Evolutionary conservation across 2,797 vertebrate species (phyloP).

Genomic region (Notoglanidium macrostoma): DNA sequence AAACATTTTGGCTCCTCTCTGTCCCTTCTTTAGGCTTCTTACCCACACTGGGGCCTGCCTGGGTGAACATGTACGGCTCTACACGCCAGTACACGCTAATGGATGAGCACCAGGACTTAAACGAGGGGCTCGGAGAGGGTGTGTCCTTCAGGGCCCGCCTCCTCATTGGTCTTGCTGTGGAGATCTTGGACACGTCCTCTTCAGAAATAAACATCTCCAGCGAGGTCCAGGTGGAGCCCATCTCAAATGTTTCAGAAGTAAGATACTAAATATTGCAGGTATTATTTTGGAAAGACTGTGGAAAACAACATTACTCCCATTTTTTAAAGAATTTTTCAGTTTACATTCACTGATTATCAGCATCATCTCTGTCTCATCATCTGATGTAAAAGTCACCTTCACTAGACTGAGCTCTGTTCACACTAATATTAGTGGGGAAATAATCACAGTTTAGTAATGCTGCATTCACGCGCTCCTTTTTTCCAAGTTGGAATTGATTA

Average conservation of each 20-base stretch:
- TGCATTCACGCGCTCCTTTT: neutral
- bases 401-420: neutral
- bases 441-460: neutral
- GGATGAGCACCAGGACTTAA: constrained; percentile 96
- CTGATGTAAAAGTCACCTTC: neutral
- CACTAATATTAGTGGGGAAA: neutral
- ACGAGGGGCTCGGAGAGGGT: constrained; percentile 92
- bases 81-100: constrained; percentile 88
- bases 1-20: neutral
- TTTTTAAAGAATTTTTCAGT: too few species aligned
- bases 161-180: constrained; percentile 86
- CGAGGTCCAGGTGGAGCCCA: constrained; percentile 87
- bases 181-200: constrained; percentile 90
- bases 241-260: constrained; percentile 87
- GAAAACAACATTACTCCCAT: too few species aligned
- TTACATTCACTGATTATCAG: neutral
- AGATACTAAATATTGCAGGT: neutral
- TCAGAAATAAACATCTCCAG: constrained; percentile 86
- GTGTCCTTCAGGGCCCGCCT: constrained; percentile 95
- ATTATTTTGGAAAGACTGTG: neutral
- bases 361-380: neutral
- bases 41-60: constrained; percentile 91
- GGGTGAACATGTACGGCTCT: constrained; percentile 97
- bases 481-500: neutral
- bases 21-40: constrained; percentile 70